These are phyloP conservation scores for Xenopus petersii DNA, from an alignment of 2,797 vertebrate genomes.

Conservation along the genomic window DNA sequence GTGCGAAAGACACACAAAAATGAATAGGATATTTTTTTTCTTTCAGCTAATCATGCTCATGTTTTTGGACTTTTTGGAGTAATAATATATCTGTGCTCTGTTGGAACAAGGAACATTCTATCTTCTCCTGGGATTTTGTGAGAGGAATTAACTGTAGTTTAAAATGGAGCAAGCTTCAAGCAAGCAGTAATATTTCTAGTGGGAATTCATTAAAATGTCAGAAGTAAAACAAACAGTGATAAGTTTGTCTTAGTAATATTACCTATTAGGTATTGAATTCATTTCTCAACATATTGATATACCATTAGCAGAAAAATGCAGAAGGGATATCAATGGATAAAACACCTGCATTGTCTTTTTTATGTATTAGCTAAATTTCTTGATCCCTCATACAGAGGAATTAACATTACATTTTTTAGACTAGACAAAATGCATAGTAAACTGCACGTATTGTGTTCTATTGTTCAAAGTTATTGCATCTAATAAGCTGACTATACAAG, in stretches of 20 bases:
- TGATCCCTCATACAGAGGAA: neutral
- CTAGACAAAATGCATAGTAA: neutral
- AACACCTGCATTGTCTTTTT: neutral
- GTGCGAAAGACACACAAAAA: neutral
- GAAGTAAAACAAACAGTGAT: constrained; percentile 25
- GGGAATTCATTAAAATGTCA: constrained; percentile 42
- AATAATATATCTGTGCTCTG: constrained; percentile 17
- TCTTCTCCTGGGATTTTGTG: constrained; percentile 34
- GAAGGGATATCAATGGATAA: neutral
- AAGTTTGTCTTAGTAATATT: constrained; percentile 24
- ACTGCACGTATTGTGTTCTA: neutral
- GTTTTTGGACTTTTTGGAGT: constrained; percentile 5
- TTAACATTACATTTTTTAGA: neutral
- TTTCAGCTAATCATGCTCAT: constrained; percentile 6
- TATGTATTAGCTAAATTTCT: neutral
- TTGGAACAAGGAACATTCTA: constrained; percentile 29
- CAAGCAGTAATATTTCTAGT: constrained; percentile 13
- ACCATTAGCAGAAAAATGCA: constrained; percentile 31
- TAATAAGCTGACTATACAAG: neutral
- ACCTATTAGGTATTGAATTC: constrained; percentile 27
- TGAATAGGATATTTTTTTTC: neutral
- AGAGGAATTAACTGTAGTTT: constrained; percentile 38
- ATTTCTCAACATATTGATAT: constrained; percentile 38
- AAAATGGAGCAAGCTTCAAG: constrained; percentile 22
- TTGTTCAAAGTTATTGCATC: neutral